Base-by-base conservation (phyloP, 2,888 invertebrate species). In the Eupithecia vulgata region DNA sequence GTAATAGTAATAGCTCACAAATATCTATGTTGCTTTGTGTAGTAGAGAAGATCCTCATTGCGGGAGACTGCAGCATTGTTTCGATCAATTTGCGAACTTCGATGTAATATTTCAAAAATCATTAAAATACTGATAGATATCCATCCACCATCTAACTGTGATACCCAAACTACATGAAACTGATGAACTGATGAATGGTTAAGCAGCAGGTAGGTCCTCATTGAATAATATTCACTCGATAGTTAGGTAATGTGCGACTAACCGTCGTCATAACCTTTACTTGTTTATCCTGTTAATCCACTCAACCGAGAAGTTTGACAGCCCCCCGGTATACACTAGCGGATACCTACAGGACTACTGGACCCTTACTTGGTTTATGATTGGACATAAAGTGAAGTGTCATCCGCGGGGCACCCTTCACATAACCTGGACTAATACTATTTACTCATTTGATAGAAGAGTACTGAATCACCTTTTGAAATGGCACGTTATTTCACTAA, bases 311-410 rank as follows among this genome's bases (percentile, higher is more conserved):
- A 64, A 64, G 35, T 64, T 37, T 37, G 65, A 21, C 13, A 25
- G 65, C 61, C 61, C 10, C 34, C 10, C n/a, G n/a, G n/a, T n/a
- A n/a, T 21, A 57, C 65, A 40, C 65, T 42, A 25, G 65, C 25
- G 40, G 17, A 2, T 35, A n/a, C 21, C n/a, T 37, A 12, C 65
- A 40, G 40, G 21, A 21, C 37, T 69, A 74, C 71, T 69, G 74
- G 74, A 68, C 69, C 71, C 67, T 71, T 71, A 68, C 68, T 67
- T 72, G 67, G 72, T 75, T 75, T 75, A 74, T 66, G 57, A 72
- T 67, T 1, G 34, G 68, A 30, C 69, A 67, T 72, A 72, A 72
- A 75, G 67, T 65, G 65, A 12, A 37, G 40, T n/a, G 40, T 64
- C n/a, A 21, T 5, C 37, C 64, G 34, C n/a, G 64, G n/a, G 35